Conservation (phyloP, 2,888 invertebrate genomes). For the Leptopilina drosophilae region DNA sequence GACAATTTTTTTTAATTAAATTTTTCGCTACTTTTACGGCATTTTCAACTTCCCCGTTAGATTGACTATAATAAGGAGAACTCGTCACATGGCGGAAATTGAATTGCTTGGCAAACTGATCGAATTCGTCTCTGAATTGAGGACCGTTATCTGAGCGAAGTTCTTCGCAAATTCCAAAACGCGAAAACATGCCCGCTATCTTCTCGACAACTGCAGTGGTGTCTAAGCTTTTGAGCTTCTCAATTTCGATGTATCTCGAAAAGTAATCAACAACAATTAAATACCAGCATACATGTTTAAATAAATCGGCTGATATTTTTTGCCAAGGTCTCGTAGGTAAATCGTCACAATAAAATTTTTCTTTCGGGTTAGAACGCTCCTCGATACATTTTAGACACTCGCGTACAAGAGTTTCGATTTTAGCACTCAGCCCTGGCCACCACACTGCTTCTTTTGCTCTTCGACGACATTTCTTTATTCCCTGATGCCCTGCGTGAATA, state of each 20-base stretch:
- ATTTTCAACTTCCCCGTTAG: constrained; percentile 54
- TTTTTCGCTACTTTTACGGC: constrained; percentile 56
- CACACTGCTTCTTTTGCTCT: too few relatives aligned
- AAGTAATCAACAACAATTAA: constrained; percentile 57
- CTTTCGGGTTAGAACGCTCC: constrained; percentile 11
- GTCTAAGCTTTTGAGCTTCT: constrained; percentile 41
- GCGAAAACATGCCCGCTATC: constrained; percentile 40
- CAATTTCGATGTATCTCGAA: constrained; percentile 57
- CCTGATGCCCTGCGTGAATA: too few relatives aligned
- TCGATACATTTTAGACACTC: constrained; percentile 51
- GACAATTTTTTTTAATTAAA: constrained; percentile 39
- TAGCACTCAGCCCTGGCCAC: too few relatives aligned
- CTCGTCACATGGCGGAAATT: constrained; percentile 53
- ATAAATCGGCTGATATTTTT: constrained; percentile 57
- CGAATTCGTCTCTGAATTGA: constrained; percentile 54
- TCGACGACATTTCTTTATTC: too few relatives aligned
- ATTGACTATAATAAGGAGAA: constrained; percentile 56
- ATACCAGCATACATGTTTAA: constrained; percentile 53
- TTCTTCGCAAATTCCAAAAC: constrained; percentile 48
- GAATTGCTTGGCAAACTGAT: constrained; percentile 47
- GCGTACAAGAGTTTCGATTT: constrained; percentile 35
- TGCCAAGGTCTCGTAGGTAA: constrained; percentile 59
- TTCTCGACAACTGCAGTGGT: constrained; percentile 39
- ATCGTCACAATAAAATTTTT: constrained; percentile 47
- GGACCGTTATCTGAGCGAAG: constrained; percentile 41